Base-by-base conservation (phyloP, 1,140 invertebrate genomes). In the Diabrotica virgifera region DNA sequence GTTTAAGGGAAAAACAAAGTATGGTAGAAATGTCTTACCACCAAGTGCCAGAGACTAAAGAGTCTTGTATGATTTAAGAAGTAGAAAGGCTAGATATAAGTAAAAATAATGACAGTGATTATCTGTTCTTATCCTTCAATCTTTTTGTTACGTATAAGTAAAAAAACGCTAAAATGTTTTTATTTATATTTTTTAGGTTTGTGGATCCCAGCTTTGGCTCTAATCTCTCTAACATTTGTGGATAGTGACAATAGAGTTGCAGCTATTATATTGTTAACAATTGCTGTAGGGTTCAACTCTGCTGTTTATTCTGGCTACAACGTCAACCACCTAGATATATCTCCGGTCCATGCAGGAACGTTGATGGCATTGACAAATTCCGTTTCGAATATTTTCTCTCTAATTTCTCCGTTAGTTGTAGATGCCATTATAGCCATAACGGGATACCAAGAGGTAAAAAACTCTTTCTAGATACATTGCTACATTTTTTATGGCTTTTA, bases 291-390 rank as follows among this genome's bases (percentile, higher is more conserved):
- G 36, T 64, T 64, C 50, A 58, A 58, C 12, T 56, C 62, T 0
- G 62, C 36, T 11, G 37, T 59, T 11, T 64, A 52, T 35, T 64
- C 54, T 13, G 62, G 62, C 5, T 64, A 59, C 54, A 51, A 59
- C 40, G 46, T 64, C 24, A 64, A 64, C 24, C 62, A 64, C 35
- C 50, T 64, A 11, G 62, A 64, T 64, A 57, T 64, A 57, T 58
- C 54, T 58, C 62, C 62, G 7, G 46, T 52, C 12, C 62, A 64
- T 36, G 62, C 62, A 14, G 62, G 62, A 13, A 64, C 62, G 6
- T 40, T 64, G 5, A 64, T 64, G 62, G 53, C 52, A 5, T 50
- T 64, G n/a, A 64, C 56, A 38, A 64, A 64, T 37, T 14, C 36
- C 3, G 14, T 59, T 0, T 57, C 62, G 5, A 64, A 64, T 37